These are phyloP conservation scores for Aspidiotus rigidus DNA, from an alignment of 2,888 invertebrate genomes.

Conservation along the genomic window DNA sequence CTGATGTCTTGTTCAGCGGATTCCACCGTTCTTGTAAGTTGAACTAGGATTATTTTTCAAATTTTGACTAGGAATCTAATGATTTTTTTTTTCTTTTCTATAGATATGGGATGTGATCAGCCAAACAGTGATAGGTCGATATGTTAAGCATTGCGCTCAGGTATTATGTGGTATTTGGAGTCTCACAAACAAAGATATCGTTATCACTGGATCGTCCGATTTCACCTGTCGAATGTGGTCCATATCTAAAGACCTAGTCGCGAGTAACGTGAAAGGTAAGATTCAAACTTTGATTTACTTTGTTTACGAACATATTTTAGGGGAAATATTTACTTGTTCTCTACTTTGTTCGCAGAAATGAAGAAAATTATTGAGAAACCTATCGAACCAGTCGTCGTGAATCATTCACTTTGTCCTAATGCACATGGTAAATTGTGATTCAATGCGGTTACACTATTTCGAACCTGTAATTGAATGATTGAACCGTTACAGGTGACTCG, in stretches of 20 bases:
- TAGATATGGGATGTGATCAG: conserved; percentile 57
- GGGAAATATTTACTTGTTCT: neutral
- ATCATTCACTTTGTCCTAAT: neutral
- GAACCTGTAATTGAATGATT: too few species aligned
- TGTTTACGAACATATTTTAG: neutral
- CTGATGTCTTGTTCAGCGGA: conserved; percentile 63
- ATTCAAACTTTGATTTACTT: neutral
- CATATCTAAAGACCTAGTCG: conserved; percentile 45
- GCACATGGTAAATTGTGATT: neutral
- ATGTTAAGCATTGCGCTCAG: conserved; percentile 49
- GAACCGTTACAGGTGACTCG: neutral
- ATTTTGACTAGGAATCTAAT: neutral
- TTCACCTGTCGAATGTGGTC: conserved; percentile 59
- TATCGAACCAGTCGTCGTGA: conserved; percentile 18
- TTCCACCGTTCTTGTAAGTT: conserved; percentile 54
- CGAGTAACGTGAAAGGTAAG: conserved; percentile 39
- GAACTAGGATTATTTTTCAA: neutral
- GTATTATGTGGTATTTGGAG: conserved; percentile 58
- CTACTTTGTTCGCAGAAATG: conserved; percentile 3
- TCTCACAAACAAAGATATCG: conserved; percentile 50
- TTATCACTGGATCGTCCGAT: conserved; percentile 60
- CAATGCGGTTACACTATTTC: too few species aligned
- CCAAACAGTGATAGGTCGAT: conserved; percentile 51
- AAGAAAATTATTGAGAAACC: conserved; percentile 18
- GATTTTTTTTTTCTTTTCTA: conserved; percentile 36